A percentile compares a stretch with the other conserved stretches of the same genome.
phyloP scores from a whole-genome alignment of 2,797 vertebrate genomes.

The Melanotaenia boesemani region DNA sequence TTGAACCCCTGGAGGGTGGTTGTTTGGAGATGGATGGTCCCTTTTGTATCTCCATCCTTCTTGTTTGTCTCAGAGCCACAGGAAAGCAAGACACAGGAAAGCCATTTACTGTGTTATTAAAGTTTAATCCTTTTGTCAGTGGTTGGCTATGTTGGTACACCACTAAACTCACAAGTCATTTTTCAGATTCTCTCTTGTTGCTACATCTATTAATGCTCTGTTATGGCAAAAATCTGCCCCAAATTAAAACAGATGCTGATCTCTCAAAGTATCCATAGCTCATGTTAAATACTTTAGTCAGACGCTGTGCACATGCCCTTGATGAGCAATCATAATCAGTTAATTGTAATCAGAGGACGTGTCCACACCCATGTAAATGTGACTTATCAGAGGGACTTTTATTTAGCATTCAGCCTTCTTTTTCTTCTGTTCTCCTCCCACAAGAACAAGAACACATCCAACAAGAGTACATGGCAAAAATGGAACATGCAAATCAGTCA shows the following conservation, averaged over 20 bases:
- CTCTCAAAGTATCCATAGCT: slow-evolving; percentile 14
- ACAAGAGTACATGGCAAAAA: slow-evolving; percentile 6
- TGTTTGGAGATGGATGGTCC: slow-evolving; percentile 57
- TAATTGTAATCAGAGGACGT: not conserved
- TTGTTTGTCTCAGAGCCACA: slow-evolving; percentile 62
- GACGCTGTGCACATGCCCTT: not conserved
- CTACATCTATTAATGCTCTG: slow-evolving; percentile 22
- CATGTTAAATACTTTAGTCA: not conserved
- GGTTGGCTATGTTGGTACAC: slow-evolving; percentile 20
- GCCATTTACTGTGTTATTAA: slow-evolving; percentile 58
- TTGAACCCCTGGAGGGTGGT: slow-evolving; percentile 28
- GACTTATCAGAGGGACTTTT: not conserved
- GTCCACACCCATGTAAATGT: not conserved
- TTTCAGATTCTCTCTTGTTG: slow-evolving; percentile 30
- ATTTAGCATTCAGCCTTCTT: not conserved
- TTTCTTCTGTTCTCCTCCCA: not conserved
- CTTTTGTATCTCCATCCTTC: slow-evolving; percentile 50
- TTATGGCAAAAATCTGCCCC: slow-evolving; percentile 18
- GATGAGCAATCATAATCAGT: slow-evolving; percentile 13
- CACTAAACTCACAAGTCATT: slow-evolving; percentile 23
- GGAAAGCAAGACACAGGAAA: slow-evolving; percentile 67
- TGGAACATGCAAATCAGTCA: slow-evolving; percentile 47
- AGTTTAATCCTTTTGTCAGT: slow-evolving; percentile 62
- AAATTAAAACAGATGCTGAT: slow-evolving; percentile 23
- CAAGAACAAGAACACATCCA: not conserved